Conservation (phyloP, 35 echinoderm and acorn worm species). For the Patiria miniata region DNA sequence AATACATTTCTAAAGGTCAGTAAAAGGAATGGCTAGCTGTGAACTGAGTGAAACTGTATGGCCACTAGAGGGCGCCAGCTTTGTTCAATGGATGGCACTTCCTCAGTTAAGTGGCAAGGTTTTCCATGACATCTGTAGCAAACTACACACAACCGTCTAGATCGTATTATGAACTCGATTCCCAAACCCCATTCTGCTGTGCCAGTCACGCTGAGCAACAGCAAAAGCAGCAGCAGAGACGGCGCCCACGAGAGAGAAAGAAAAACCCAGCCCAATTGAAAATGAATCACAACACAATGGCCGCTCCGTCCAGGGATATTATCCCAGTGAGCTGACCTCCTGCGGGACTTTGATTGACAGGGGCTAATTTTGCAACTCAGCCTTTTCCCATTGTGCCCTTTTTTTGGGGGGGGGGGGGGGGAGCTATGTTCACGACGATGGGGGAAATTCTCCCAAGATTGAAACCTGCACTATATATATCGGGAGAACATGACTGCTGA, state of each 20-base stretch:
- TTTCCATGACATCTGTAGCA: no score
- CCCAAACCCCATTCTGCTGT: no score
- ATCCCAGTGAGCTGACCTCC: neutral
- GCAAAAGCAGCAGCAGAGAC: no score
- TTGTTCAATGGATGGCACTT: neutral
- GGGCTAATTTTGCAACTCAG: neutral
- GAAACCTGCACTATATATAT: neutral
- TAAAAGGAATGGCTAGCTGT: neutral
- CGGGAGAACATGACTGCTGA: neutral
- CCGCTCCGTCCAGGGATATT: neutral
- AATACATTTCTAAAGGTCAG: no score
- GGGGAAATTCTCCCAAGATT: no score
- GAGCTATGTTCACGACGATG: no score
- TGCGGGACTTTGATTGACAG: slow-evolving; percentile 8
- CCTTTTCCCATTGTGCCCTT: neutral
- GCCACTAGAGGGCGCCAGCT: neutral
- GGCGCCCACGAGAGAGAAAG: no score
- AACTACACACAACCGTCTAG: no score
- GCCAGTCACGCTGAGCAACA: no score
- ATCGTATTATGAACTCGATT: no score
- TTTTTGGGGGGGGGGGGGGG: no score
- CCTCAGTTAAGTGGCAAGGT: no score
- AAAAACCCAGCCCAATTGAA: neutral
- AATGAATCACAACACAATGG: slow-evolving; percentile 24
- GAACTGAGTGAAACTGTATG: neutral